Conservation (phyloP, 2,113 vertebrate genomes). For the Nipponia nippon region DNA sequence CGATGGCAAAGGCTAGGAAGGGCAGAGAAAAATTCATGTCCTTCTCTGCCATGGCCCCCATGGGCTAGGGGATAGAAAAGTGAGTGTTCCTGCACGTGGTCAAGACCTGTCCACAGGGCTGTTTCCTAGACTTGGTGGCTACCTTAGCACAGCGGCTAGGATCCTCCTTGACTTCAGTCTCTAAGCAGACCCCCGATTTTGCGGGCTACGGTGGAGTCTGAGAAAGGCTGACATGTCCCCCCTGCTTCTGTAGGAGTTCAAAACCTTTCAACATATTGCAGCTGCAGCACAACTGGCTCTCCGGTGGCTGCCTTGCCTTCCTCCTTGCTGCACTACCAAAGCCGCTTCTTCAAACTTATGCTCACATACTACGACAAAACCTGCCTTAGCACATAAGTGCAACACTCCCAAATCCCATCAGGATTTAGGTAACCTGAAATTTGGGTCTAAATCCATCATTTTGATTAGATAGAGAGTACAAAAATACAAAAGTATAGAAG, state of each 20-base stretch:
- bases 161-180: not conserved
- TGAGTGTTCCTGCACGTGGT: not conserved
- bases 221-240: not conserved
- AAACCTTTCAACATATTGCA: not conserved
- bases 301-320: not conserved
- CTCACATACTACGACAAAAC: not conserved
- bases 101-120: not conserved
- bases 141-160: not conserved
- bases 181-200: not conserved
- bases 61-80: not conserved
- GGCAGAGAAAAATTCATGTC: not conserved
- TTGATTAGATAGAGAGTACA: not conserved
- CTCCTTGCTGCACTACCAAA: not conserved
- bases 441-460: not conserved
- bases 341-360: not conserved
- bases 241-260: not conserved
- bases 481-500: not conserved
- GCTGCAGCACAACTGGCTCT: not conserved
- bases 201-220: not conserved
- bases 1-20: not conserved
- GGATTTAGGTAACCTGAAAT: not conserved
- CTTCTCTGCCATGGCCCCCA: not conserved
- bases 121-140: not conserved
- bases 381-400: accelerated
- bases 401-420: not conserved